phyloP scores from a whole-genome alignment of 2,797 vertebrate genomes.

The Acanthornis magna region DNA sequence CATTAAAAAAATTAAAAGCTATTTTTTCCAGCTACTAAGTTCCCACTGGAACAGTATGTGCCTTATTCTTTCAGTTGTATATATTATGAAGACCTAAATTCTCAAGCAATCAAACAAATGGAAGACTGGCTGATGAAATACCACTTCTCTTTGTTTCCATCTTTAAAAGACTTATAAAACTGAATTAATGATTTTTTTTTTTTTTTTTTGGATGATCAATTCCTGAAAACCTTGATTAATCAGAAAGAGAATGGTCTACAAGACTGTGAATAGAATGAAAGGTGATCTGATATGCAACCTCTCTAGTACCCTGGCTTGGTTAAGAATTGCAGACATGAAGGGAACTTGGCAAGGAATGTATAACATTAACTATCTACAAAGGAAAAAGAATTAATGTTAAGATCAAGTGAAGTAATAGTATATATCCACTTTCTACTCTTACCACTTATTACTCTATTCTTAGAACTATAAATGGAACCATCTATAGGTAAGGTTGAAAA shows the following conservation, averaged over 20 bases:
- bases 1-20: not conserved
- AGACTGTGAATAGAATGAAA: not conserved
- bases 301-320: not conserved
- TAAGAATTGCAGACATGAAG: not conserved
- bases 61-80: not conserved
- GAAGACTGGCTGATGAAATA: not conserved
- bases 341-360: not conserved
- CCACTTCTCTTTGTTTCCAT: not conserved
- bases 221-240: not conserved
- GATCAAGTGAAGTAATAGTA: not conserved
- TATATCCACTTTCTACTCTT: not conserved
- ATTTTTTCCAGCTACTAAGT: not conserved
- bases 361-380: not conserved
- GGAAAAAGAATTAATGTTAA: not conserved
- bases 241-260: not conserved
- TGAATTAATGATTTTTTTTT: not conserved
- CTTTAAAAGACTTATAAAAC: not conserved
- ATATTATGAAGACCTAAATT: not conserved
- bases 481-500: not conserved
- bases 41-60: not conserved
- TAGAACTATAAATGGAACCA: not conserved
- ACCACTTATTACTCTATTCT: not conserved
- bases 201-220: not conserved
- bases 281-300: not conserved
- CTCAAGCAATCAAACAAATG: not conserved